These are phyloP conservation scores for Hippocampus zosterae DNA, from an alignment of 2,113 vertebrate genomes.

Conservation along the genomic window DNA sequence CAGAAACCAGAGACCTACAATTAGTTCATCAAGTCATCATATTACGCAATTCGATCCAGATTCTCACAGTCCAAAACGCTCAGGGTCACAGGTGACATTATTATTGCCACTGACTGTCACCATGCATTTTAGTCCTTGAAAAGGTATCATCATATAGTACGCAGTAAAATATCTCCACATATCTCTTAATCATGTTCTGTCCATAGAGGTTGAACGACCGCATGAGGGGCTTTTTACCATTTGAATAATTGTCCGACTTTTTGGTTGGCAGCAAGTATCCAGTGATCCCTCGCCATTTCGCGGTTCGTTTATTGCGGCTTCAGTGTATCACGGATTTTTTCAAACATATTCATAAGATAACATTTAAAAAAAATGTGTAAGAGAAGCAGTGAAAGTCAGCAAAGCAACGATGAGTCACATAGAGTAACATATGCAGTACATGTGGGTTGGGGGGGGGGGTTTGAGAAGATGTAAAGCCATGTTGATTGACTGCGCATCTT, in stretches of 20 bases:
- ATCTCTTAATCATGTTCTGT: background rate
- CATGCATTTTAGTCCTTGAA: background rate
- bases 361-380: no score
- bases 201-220: background rate
- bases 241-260: background rate
- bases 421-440: no score
- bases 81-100: background rate
- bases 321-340: no score
- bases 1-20: background rate
- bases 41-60: no score
- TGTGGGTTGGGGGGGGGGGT: no score
- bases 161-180: background rate
- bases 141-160: background rate
- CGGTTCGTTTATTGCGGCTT: no score
- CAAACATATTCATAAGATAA: no score
- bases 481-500: no score
- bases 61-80: background rate
- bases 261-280: background rate
- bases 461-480: no score
- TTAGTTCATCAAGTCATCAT: background rate
- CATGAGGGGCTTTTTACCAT: background rate
- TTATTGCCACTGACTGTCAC: background rate
- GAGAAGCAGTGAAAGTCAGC: no score
- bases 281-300: no score
- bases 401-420: no score